These are phyloP conservation scores for Hypocryptadius cinnamomeus DNA, from an alignment of 2,113 vertebrate species.

Conservation along the genomic window DNA sequence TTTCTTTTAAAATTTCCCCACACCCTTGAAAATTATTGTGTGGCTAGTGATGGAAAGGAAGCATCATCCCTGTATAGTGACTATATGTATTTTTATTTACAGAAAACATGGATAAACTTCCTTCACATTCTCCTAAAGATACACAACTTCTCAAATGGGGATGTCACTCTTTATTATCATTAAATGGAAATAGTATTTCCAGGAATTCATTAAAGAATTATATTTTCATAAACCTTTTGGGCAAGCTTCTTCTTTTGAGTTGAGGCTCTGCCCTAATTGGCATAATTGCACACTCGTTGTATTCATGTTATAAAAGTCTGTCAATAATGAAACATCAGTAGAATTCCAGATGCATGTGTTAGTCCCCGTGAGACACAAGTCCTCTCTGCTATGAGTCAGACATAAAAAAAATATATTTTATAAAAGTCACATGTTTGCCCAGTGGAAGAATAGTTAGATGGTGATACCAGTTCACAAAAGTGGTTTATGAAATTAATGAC, in stretches of 20 bases:
- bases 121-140: background rate
- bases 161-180: background rate
- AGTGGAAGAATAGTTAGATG: background rate
- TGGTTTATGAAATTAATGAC: background rate
- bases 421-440: slow-evolving; percentile 15
- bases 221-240: background rate
- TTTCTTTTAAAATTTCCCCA: background rate
- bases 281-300: background rate
- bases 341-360: background rate
- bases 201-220: background rate
- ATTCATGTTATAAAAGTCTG: background rate
- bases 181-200: background rate
- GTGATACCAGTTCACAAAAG: background rate
- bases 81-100: background rate
- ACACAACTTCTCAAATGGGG: background rate
- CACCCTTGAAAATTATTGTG: background rate
- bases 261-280: background rate
- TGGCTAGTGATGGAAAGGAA: background rate
- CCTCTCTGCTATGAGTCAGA: background rate
- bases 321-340: background rate
- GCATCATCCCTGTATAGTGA: background rate
- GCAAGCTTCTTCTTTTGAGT: background rate
- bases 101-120: background rate
- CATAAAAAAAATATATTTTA: background rate
- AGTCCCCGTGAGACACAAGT: background rate